Conservation (phyloP, 2,113 vertebrate genomes). For the Nansenia antarctica region DNA sequence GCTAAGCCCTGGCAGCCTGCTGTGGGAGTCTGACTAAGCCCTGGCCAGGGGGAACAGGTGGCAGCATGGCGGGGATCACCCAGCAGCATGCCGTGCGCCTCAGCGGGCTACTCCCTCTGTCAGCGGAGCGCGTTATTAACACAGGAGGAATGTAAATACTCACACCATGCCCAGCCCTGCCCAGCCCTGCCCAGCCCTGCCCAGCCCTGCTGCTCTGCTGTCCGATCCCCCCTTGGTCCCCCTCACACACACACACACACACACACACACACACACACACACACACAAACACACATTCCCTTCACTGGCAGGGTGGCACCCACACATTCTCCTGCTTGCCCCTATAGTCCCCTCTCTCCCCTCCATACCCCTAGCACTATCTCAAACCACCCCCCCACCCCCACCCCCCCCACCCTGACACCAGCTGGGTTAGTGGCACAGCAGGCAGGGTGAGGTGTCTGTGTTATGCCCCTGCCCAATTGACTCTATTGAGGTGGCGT, state of each 20-base stretch:
- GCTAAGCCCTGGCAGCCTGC: too few species aligned
- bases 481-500: too few species aligned
- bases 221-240: too few species aligned
- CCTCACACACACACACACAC: too few species aligned
- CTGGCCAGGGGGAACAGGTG: constrained; percentile 48
- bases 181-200: constrained; percentile 5
- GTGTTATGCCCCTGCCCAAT: too few species aligned
- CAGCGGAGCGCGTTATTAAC: constrained; percentile 2
- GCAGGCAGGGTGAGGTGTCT: too few species aligned
- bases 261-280: constrained; percentile 8
- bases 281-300: too few species aligned
- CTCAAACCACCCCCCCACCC: neutral
- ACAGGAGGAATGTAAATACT: constrained; percentile 18
- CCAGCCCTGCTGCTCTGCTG: neutral
- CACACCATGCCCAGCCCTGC: neutral
- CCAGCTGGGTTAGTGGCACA: neutral
- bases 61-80: constrained; percentile 26
- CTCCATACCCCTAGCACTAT: constrained; percentile 12
- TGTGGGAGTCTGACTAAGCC: neutral
- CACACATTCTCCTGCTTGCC: neutral
- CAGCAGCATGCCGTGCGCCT: neutral
- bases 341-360: neutral
- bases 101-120: constrained; percentile 2
- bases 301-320: neutral
- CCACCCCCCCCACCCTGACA: neutral